phyloP scores from a whole-genome alignment of 2,888 invertebrate species.

The Rhabditoides inermis region DNA sequence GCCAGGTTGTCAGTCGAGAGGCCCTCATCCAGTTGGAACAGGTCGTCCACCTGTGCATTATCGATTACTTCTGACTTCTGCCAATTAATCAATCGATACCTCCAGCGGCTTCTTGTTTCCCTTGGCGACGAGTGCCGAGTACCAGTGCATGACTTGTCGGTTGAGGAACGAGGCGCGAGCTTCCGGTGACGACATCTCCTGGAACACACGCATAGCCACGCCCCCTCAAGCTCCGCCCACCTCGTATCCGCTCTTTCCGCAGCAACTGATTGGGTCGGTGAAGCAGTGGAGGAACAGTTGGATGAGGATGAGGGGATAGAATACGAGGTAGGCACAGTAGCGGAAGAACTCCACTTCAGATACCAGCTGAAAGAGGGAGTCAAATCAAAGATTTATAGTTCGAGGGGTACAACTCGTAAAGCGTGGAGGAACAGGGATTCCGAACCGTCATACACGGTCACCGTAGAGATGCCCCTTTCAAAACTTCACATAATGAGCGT shows the following conservation, averaged over 20 bases:
- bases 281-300: conserved; percentile 40
- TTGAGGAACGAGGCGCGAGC: conserved; percentile 40
- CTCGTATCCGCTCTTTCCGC: too few relatives aligned
- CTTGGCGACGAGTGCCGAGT: conserved; percentile 26
- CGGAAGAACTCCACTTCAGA: conserved; percentile 32
- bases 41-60: conserved; percentile 23
- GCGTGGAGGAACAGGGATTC: too few relatives aligned
- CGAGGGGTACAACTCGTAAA: too few relatives aligned
- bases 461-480: too few relatives aligned
- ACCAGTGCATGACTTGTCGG: conserved; percentile 43
- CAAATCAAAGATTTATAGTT: too few relatives aligned
- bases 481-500: too few relatives aligned
- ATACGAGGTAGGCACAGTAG: conserved; percentile 40
- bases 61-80: background rate
- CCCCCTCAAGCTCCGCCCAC: too few relatives aligned
- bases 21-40: conserved; percentile 36
- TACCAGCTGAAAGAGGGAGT: conserved; percentile 36
- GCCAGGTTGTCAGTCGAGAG: conserved; percentile 33
- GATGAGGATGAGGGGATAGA: conserved; percentile 40
- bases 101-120: conserved; percentile 37
- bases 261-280: conserved; percentile 30
- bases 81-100: background rate
- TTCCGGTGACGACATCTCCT: conserved; percentile 35
- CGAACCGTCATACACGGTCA: too few relatives aligned
- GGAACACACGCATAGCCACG: background rate